Percentiles rank a stretch among this genome's conserved stretches.
These are phyloP conservation scores for Odocoileus hemionus DNA, from an alignment of 2,113 vertebrate genomes.

Conservation along the genomic window DNA sequence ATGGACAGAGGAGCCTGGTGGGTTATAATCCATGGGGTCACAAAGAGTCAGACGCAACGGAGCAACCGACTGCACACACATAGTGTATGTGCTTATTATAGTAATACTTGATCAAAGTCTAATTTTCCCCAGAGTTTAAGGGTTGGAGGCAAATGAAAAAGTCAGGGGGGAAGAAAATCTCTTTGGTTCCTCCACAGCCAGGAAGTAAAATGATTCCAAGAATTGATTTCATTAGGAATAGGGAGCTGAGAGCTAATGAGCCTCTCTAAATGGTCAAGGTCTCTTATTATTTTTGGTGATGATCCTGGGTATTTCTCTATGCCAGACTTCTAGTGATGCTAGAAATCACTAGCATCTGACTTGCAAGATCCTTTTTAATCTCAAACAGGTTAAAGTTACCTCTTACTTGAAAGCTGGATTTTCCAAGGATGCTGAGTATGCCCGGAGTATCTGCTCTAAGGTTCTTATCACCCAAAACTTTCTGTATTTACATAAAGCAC, in stretches of 20 bases:
- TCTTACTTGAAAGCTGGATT: not conserved
- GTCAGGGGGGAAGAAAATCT: not conserved
- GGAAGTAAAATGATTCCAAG: not conserved
- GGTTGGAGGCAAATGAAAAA: not conserved
- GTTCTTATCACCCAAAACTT: not conserved
- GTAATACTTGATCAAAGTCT: not conserved
- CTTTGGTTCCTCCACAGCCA: not conserved
- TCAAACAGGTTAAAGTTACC: not conserved
- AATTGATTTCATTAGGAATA: not conserved
- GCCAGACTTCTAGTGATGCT: not conserved
- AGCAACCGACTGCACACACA: not conserved
- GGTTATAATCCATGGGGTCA: not conserved
- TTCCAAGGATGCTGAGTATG: not conserved
- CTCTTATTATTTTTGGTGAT: not conserved
- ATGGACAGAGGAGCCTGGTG: not conserved
- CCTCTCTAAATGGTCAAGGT: not conserved
- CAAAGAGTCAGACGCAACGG: not conserved
- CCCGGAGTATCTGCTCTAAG: not conserved
- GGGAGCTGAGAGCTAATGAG: not conserved
- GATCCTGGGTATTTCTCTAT: not conserved
- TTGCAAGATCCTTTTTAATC: not conserved
- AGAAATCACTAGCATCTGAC: not conserved
- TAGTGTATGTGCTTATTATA: not conserved
- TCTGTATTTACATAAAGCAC: not conserved
- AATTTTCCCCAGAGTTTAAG: not conserved